A percentile compares a stretch with the other conserved stretches of the same genome.
These are phyloP conservation scores for Grallaria varia DNA, from an alignment of 2,113 vertebrate species.

Conservation along the genomic window DNA sequence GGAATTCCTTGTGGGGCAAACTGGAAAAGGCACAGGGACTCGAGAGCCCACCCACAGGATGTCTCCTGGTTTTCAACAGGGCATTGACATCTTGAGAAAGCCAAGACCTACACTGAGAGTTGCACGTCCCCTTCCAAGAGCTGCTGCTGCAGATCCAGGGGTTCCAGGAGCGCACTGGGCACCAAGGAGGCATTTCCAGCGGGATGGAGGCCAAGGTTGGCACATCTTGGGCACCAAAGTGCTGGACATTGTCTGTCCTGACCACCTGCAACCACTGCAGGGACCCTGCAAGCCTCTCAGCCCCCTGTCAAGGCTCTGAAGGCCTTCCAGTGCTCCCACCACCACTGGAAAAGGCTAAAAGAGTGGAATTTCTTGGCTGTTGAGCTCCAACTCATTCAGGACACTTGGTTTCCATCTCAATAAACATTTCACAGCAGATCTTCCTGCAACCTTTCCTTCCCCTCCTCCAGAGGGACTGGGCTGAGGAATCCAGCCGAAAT, in stretches of 20 bases:
- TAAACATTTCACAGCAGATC: accelerated
- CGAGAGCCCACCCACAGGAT: background rate
- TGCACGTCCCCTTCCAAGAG: too few relatives aligned
- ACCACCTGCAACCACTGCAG: background rate
- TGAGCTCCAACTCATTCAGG: background rate
- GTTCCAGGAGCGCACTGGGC: background rate
- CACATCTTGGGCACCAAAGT: background rate
- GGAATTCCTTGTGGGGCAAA: background rate
- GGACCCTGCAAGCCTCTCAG: background rate
- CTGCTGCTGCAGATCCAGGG: background rate
- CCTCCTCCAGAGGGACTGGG: accelerated
- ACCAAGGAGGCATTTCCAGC: background rate
- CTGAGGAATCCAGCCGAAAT: background rate
- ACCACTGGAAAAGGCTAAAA: background rate
- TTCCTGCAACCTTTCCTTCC: background rate
- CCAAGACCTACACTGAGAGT: background rate
- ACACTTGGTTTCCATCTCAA: background rate
- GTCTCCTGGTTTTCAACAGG: too few relatives aligned
- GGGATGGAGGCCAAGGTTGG: background rate
- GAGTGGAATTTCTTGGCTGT: accelerated
- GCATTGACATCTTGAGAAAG: too few relatives aligned
- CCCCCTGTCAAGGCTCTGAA: background rate
- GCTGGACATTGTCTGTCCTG: background rate
- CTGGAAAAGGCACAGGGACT: background rate
- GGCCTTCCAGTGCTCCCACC: background rate